These are phyloP conservation scores for Melanotus villosus DNA, from an alignment of 2,888 invertebrate genomes.

Conservation along the genomic window DNA sequence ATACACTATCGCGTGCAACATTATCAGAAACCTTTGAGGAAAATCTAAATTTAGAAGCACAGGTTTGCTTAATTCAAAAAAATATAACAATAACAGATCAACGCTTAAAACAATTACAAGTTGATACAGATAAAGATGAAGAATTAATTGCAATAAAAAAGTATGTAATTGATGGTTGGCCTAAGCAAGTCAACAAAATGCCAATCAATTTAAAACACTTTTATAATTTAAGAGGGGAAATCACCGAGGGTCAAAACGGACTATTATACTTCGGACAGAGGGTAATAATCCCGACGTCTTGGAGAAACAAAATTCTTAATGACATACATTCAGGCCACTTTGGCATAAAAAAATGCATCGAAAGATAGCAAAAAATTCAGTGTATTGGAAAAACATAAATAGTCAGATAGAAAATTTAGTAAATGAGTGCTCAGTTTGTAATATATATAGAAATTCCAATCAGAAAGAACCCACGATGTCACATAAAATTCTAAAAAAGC, in stretches of 20 bases:
- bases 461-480: constrained; percentile 28
- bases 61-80: too few species aligned
- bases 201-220: neutral
- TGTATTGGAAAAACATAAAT: constrained; percentile 25
- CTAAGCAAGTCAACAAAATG: neutral
- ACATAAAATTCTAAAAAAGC: constrained; percentile 21
- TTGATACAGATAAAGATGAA: too few species aligned
- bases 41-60: too few species aligned
- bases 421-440: constrained; percentile 18
- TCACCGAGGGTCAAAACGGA: neutral
- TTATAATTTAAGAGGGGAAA: neutral
- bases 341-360: constrained; percentile 20
- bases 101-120: too few species aligned
- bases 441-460: constrained; percentile 22
- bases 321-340: constrained; percentile 31
- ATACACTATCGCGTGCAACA: too few species aligned
- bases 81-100: too few species aligned
- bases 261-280: neutral
- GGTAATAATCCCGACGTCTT: constrained; percentile 11
- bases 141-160: neutral
- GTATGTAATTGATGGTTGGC: neutral
- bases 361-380: constrained; percentile 6
- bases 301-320: constrained; percentile 21
- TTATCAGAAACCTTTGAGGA: too few species aligned
- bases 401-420: neutral